phyloP scores from a whole-genome alignment of 2,888 invertebrate species.

The Trichacis sp. region DNA sequence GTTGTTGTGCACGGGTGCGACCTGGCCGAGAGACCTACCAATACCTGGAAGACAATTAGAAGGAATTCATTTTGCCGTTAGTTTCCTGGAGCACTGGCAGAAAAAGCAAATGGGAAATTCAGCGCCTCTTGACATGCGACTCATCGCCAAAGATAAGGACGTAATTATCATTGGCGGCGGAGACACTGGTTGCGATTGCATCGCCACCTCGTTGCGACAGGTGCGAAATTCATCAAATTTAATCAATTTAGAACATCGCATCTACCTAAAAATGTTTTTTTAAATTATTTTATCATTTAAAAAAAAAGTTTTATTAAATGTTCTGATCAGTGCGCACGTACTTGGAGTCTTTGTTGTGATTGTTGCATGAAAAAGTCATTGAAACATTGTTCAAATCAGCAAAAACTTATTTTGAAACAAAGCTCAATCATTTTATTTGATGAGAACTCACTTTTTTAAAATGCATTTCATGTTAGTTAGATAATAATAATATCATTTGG shows the following conservation, averaged over 20 bases:
- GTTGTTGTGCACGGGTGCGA: conserved; percentile 92
- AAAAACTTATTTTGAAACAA: no score
- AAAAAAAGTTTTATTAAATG: not conserved
- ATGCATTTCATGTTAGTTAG: no score
- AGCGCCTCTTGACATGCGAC: conserved; percentile 67
- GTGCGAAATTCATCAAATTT: no score
- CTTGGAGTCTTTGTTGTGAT: no score
- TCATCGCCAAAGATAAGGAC: conserved; percentile 92
- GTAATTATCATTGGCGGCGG: conserved; percentile 92
- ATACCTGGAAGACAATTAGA: conserved; percentile 87
- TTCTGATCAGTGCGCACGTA: no score
- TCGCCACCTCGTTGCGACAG: conserved; percentile 93
- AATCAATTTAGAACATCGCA: no score
- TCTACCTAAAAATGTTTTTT: not conserved
- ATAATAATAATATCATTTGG: no score
- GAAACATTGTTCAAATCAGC: no score
- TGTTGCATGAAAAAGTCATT: no score
- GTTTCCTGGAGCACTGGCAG: conserved; percentile 96
- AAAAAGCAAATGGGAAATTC: conserved; percentile 87
- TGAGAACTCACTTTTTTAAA: no score
- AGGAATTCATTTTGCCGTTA: conserved; percentile 98
- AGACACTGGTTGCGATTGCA: conserved; percentile 96
- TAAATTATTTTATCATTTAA: not conserved
- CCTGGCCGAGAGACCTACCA: conserved; percentile 94
- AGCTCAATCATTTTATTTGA: no score